Evolutionary conservation across 2,888 invertebrate species (phyloP).

Genomic region (Trissoscelio sp.): DNA sequence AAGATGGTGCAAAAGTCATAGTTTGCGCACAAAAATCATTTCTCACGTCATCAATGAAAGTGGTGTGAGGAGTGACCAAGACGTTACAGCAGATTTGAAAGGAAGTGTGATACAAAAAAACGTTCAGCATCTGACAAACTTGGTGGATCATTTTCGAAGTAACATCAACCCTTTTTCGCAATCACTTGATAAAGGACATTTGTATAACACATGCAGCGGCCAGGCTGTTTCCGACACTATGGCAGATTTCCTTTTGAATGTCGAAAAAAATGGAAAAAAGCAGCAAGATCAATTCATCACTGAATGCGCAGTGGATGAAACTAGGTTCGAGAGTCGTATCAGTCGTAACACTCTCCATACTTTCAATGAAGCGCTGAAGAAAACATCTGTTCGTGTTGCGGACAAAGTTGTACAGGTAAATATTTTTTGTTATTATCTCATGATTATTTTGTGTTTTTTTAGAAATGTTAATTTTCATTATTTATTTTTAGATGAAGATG

Average conservation of each 20-base stretch:
- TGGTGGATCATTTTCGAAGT: neutral
- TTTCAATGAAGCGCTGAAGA: slow-evolving; percentile 9
- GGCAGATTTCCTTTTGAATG: slow-evolving; percentile 60
- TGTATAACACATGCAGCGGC: slow-evolving; percentile 36
- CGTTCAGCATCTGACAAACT: neutral
- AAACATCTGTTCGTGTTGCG: neutral
- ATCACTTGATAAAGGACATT: neutral
- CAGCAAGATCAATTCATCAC: slow-evolving; percentile 30
- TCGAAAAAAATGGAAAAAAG: slow-evolving; percentile 51
- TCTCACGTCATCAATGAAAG: slow-evolving; percentile 68
- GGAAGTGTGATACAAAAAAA: slow-evolving; percentile 67
- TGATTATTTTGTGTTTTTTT: neutral
- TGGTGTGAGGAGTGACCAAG: slow-evolving; percentile 70
- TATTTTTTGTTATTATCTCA: neutral
- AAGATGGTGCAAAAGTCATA: slow-evolving; percentile 50
- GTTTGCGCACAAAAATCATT: slow-evolving; percentile 69
- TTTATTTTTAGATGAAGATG: slow-evolving; percentile 24
- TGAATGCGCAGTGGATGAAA: slow-evolving; percentile 36
- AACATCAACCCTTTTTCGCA: slow-evolving; percentile 26
- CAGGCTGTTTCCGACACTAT: slow-evolving; percentile 16
- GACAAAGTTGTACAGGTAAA: slow-evolving; percentile 17
- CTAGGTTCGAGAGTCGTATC: slow-evolving; percentile 1
- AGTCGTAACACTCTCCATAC: slow-evolving; percentile 14
- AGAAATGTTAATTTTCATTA: neutral
- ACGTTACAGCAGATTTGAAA: slow-evolving; percentile 72